These are phyloP conservation scores for Crossoptilon crossoptilon DNA, from an alignment of 2,797 vertebrate genomes.

Conservation along the genomic window DNA sequence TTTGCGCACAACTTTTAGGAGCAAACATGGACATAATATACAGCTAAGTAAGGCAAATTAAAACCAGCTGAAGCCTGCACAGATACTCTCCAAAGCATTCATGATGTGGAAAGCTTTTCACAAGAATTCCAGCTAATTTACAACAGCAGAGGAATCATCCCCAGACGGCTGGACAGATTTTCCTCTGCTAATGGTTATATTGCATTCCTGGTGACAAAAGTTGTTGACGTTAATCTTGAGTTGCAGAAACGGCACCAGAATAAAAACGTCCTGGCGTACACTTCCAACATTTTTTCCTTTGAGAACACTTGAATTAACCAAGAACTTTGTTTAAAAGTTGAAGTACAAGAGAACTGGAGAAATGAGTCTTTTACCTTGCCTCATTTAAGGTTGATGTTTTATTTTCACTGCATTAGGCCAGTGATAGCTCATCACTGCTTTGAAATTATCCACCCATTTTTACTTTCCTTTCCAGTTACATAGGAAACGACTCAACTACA, in stretches of 20 bases:
- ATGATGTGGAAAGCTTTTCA: neutral
- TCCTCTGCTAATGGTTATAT: neutral
- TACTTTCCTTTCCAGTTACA: neutral
- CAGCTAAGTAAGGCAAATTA: neutral
- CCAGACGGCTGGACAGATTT: neutral
- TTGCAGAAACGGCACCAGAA: neutral
- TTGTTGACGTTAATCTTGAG: neutral
- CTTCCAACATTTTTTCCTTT: neutral
- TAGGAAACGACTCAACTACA: neutral
- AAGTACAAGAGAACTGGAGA: neutral
- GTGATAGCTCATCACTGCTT: neutral
- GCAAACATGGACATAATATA: neutral
- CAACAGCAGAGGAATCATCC: slow-evolving; percentile 8
- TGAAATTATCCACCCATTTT: neutral
- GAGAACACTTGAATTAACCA: neutral
- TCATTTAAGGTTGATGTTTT: neutral
- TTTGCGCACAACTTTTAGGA: neutral
- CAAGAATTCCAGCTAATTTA: slow-evolving; percentile 13
- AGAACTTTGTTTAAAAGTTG: neutral
- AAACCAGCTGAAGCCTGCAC: neutral
- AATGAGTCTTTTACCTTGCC: neutral
- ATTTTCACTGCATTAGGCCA: neutral
- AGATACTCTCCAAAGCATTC: neutral
- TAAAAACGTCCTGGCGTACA: neutral
- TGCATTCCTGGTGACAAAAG: slow-evolving; percentile 8